Percentiles rank a stretch among this genome's conserved stretches.
These are phyloP conservation scores for Pachypsylla venusta DNA, from an alignment of 1,140 invertebrate species.

Conservation along the genomic window DNA sequence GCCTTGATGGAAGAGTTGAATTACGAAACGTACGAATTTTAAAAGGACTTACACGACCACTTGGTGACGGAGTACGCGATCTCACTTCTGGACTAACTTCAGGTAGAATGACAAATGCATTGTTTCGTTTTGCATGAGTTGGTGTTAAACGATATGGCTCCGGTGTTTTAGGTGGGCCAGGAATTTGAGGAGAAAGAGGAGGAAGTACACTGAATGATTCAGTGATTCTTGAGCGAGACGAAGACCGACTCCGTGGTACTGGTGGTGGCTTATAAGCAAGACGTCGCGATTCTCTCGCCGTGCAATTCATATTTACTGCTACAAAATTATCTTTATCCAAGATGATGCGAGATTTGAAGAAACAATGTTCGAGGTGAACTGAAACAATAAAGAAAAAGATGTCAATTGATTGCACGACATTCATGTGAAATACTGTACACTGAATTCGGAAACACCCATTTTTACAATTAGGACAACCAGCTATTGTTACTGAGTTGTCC, in stretches of 20 bases:
- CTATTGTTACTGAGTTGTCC: too few species aligned
- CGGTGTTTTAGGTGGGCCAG: background rate
- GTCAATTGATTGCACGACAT: too few species aligned
- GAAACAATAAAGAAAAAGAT: too few species aligned
- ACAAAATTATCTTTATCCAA: background rate
- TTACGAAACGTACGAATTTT: background rate
- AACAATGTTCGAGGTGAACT: too few species aligned
- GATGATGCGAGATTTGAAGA: background rate
- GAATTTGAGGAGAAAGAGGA: slow-evolving; percentile 1
- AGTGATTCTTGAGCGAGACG: background rate
- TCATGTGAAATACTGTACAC: too few species aligned
- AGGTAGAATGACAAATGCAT: background rate
- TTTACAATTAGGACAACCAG: too few species aligned
- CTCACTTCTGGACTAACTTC: slow-evolving; percentile 4
- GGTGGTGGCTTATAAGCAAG: slow-evolving; percentile 1
- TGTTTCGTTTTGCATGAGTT: background rate
- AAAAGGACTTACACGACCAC: slow-evolving; percentile 5
- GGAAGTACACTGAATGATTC: slow-evolving; percentile 7
- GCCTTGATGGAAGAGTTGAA: background rate
- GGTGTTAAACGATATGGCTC: background rate
- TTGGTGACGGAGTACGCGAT: background rate
- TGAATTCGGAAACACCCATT: too few species aligned
- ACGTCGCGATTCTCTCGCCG: background rate
- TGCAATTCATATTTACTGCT: background rate
- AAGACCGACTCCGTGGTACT: background rate